Conservation (phyloP, 2,888 invertebrate species). For the Salpingus planirostris region DNA sequence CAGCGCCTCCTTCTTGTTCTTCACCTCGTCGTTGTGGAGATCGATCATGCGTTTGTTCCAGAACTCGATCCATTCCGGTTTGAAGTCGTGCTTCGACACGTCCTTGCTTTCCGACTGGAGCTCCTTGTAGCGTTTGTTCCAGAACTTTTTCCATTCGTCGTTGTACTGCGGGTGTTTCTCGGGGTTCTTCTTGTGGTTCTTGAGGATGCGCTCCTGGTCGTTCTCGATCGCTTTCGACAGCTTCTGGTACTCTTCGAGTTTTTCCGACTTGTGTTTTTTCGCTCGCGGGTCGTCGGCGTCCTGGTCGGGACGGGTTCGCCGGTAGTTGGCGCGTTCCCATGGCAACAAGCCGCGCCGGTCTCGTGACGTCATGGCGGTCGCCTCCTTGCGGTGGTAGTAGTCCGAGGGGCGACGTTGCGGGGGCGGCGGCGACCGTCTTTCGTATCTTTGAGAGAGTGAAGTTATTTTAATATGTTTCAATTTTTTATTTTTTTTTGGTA, state of each 20-base stretch:
- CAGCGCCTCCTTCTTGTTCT: conserved; percentile 57
- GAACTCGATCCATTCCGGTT: conserved; percentile 80
- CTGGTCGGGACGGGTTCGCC: conserved; percentile 8
- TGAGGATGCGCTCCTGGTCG: conserved; percentile 54
- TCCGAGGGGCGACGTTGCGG: too few relatives aligned
- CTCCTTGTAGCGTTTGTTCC: conserved; percentile 58
- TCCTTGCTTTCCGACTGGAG: conserved; percentile 47
- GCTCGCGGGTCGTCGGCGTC: background rate
- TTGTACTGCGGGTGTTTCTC: conserved; percentile 83
- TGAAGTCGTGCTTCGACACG: conserved; percentile 72
- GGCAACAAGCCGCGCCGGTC: conserved; percentile 13
- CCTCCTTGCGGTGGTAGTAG: too few relatives aligned
- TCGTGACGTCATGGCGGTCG: too few relatives aligned
- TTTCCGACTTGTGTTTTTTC: conserved; percentile 34
- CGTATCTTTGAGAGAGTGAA: conserved; percentile 4
- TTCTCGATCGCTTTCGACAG: conserved; percentile 46
- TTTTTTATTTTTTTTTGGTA: too few relatives aligned
- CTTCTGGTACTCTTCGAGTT: conserved; percentile 46
- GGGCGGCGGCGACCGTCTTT: conserved; percentile 12
- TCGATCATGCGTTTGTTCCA: conserved; percentile 80
- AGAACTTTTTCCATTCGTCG: conserved; percentile 85
- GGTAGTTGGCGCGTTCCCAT: conserved; percentile 19
- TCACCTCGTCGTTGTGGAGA: conserved; percentile 61
- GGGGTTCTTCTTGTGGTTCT: conserved; percentile 73
- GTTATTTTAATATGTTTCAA: background rate